Base-by-base conservation (phyloP, 2,797 vertebrate species). In the Astyanax mexicanus region DNA sequence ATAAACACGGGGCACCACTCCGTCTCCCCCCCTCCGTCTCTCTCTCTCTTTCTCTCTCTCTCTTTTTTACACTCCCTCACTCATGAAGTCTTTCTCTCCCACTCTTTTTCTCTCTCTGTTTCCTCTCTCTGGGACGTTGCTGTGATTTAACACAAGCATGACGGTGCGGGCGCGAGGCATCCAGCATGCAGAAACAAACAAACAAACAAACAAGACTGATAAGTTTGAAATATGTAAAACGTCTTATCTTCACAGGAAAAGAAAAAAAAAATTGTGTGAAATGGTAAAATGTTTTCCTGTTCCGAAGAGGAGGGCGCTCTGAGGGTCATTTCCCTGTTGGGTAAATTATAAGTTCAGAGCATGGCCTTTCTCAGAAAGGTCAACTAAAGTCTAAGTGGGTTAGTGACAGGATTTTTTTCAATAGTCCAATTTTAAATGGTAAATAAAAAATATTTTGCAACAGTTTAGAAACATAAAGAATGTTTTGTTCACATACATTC, bases 281-380 rank as follows among this genome's bases (percentile, higher is more conserved):
- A 90, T 82, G 85, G 84, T 88, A 88, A 92, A 90, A 89, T 72
- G 89, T 89, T 92, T 92, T 89, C 86, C 84, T 76, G 85, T 89
- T 81, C 47, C 10, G 68, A 64, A 47, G 40, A 27, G 72, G 65
- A 51, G 23, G 42, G 64, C 38, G n/a, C 42, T 3, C 38, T 85
- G 84, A 89, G 88, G 91, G 91, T 89, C 89, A 90, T 87, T 88
- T 91, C 88, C 84, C 84, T 87, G 86, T 87, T 87, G 83, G 87
- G 88, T 89, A 85, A 84, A 49, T 85, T 70, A 84, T 88, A 88
- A 92, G 88, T 90, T 87, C 85, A n/a, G n/a, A 82, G 83, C 80
- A 85, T 89, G 87, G 88, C 88, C 84, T 85, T 84, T 89, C 86
- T 89, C 80, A 79, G 87, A 83, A 86, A 89, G 89, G 88, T 90